Conservation (phyloP, 2,888 invertebrate genomes). For the Melolontha melolontha region DNA sequence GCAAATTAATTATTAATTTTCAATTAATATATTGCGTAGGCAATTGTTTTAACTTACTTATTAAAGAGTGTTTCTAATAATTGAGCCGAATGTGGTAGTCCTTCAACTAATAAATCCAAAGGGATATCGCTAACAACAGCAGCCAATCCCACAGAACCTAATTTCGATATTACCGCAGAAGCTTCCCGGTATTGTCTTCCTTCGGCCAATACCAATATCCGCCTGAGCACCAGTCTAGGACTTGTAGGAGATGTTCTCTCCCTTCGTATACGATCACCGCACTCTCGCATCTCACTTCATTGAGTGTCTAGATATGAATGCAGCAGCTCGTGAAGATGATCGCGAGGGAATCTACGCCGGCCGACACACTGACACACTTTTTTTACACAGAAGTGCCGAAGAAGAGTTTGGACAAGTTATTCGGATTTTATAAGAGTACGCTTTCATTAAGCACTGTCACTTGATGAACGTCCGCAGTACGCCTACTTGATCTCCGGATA, state of each 20-base stretch:
- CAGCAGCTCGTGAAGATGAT: slow-evolving; percentile 42
- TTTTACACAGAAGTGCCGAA: slow-evolving; percentile 22
- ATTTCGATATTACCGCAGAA: slow-evolving; percentile 82
- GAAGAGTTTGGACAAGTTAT: slow-evolving; percentile 34
- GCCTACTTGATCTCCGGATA: not conserved
- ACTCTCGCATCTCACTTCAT: slow-evolving; percentile 72
- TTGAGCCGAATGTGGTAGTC: slow-evolving; percentile 88
- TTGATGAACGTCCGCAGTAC: not conserved
- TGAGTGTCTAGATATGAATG: slow-evolving; percentile 55
- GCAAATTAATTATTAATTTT: no score
- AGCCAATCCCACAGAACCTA: slow-evolving; percentile 84
- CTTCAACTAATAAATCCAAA: slow-evolving; percentile 88
- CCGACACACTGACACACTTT: slow-evolving; percentile 58
- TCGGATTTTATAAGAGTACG: slow-evolving; percentile 13
- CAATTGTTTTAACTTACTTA: slow-evolving; percentile 67
- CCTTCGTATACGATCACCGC: slow-evolving; percentile 77
- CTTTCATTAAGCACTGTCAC: slow-evolving; percentile 26
- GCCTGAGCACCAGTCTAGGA: slow-evolving; percentile 75
- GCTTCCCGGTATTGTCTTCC: slow-evolving; percentile 92
- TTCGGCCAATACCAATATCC: slow-evolving; percentile 85
- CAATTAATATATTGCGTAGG: no score
- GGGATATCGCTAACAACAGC: slow-evolving; percentile 84
- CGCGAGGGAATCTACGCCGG: slow-evolving; percentile 42
- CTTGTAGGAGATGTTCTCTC: slow-evolving; percentile 74
- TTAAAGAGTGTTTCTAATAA: slow-evolving; percentile 86